Evolutionary conservation across 1,140 invertebrate genomes (phyloP), one percentile per base, ranked within the genome.

Genomic region (Danaus melanippus): DNA sequence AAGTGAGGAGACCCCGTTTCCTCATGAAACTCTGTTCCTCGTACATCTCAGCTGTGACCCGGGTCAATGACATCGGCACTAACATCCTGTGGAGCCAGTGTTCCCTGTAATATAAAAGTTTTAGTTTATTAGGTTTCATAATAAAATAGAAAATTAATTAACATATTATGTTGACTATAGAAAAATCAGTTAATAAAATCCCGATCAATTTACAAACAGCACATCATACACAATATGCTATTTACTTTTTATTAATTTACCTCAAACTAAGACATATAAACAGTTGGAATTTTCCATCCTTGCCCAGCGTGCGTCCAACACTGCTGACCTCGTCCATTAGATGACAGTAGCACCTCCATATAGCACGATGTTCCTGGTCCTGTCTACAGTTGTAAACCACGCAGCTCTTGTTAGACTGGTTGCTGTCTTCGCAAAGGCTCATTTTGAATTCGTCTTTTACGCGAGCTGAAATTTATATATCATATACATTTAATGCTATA

Each of bases 221-320:
- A 15, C n/a, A 15, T 1, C 15, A 15, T 15, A 15, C 15, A n/a
- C n/a, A n/a, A n/a, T 15, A 15, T 15, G 15, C 15, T 32, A 32
- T 32, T 32, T 32, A 32, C 21, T 32, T 32, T 32, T 5, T 32
- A 7, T 7, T 32, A 2, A 92, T 92, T 58, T 49, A 96, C 95
- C 95, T 91, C 53, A 95, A 90, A 74, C 94, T 93, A 8, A 99
- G 90, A 80, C 97, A 98, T 53, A 99, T 93, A 74, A 99, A 98
- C 8, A 98, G 89, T 78, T 99, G 97, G 80, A 99, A 99, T 88
- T 98, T 98, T 32, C 97, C 97, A 89, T 99, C 98, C 84, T 99
- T 99, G 46, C 98, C 98, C 9, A 99, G 88, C 10, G 94, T 92
- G 56, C 94, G 92, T 50, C 94, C 95, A 0, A 92, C 93, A 40